phyloP scores from a whole-genome alignment of 1,140 invertebrate species.

The Arctopsyche grandis region DNA sequence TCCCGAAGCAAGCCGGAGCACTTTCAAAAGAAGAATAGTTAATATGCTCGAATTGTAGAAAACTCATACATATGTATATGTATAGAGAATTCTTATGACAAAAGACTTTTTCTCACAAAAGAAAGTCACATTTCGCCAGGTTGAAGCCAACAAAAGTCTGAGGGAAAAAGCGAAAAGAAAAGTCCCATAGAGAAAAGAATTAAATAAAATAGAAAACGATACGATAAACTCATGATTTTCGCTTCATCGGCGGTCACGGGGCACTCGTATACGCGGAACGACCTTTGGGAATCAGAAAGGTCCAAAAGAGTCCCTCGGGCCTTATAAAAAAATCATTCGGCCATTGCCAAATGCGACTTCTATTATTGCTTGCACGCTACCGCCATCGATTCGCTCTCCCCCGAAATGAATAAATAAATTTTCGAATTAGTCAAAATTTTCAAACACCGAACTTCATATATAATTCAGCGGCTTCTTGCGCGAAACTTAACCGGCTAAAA shows the following conservation, averaged over 20 bases:
- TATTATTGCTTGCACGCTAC: slow-evolving; percentile 9
- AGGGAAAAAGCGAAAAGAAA: no score
- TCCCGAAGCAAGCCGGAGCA: no score
- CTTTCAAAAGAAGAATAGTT: no score
- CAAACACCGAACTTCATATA: slow-evolving; percentile 9
- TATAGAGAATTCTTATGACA: no score
- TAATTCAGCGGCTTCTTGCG: neutral
- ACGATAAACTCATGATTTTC: slow-evolving; percentile 24
- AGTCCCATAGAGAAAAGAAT: neutral
- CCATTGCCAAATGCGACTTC: neutral
- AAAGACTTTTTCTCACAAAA: no score
- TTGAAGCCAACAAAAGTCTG: no score
- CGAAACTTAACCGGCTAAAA: neutral
- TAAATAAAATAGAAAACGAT: slow-evolving; percentile 25
- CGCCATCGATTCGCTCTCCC: neutral
- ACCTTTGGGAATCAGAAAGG: slow-evolving; percentile 4
- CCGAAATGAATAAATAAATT: slow-evolving; percentile 14
- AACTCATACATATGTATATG: no score
- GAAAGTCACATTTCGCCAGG: no score
- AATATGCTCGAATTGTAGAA: no score
- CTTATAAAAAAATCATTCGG: slow-evolving; percentile 25
- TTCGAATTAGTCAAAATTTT: slow-evolving; percentile 11
- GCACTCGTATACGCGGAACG: neutral
- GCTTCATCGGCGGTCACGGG: slow-evolving; percentile 6
- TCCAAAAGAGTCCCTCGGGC: neutral